phyloP scores from a whole-genome alignment of 2,113 vertebrate genomes.

The Myotis brandtii region DNA sequence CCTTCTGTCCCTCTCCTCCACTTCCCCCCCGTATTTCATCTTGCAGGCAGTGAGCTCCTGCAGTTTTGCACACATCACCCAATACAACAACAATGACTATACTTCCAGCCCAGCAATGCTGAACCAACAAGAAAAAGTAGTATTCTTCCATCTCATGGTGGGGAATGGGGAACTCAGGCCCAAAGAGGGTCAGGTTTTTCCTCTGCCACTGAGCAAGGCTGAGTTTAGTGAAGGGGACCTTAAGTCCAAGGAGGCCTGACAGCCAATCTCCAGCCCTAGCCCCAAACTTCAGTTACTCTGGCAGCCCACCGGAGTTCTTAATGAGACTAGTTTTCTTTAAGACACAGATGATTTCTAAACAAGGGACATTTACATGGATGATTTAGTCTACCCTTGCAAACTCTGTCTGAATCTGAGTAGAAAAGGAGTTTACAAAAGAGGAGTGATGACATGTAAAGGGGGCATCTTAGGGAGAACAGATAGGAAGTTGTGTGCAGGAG shows the following conservation, averaged over 20 bases:
- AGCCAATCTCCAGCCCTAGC: not conserved
- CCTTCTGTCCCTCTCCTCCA: constrained; percentile 24
- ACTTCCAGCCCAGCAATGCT: constrained; percentile 51
- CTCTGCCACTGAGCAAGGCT: not conserved
- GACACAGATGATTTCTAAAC: constrained; percentile 8
- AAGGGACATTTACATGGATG: not conserved
- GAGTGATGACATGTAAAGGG: not conserved
- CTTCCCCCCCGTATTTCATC: constrained; percentile 48
- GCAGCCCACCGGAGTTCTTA: not conserved
- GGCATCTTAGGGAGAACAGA: not conserved
- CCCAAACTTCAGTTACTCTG: not conserved
- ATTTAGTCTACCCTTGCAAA: not conserved
- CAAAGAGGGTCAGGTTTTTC: constrained; percentile 18
- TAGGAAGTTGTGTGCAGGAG: not conserved
- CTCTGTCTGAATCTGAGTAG: not conserved
- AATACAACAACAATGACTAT: constrained; percentile 59
- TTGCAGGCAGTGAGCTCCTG: constrained; percentile 53
- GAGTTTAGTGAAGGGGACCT: not conserved
- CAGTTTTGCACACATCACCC: constrained; percentile 69
- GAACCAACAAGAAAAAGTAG: constrained; percentile 61
- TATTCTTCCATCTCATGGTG: constrained; percentile 52
- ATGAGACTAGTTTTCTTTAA: constrained; percentile 10
- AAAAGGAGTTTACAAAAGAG: constrained; percentile 24
- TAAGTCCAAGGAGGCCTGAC: not conserved
- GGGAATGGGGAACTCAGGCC: constrained; percentile 41